Base-by-base conservation (phyloP, 2,888 invertebrate species). In the Pachymerium ferrugineum region DNA sequence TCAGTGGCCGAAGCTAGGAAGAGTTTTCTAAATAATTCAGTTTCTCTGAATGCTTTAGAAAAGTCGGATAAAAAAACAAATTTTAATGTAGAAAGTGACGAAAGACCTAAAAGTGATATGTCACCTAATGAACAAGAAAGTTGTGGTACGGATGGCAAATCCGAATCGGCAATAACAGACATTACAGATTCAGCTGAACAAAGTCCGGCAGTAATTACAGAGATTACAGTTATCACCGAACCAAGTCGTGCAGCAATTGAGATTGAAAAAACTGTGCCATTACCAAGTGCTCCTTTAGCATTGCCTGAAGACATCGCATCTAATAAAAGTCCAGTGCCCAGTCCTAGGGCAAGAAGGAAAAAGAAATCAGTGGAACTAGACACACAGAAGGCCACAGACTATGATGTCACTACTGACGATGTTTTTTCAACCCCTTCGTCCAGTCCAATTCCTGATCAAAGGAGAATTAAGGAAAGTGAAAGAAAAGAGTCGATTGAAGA, bases 1-100 rank as follows among this genome's bases (percentile, higher is more conserved):
- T 33, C 72, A 6, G 73, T 67, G 12, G 68, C 74, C 22, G 33
- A 42, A 33, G 74, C 74, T n/a, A 73, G 74, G n/a, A 71, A 33
- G 38, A 35, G 8, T 4, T 71, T 71, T 69, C 8, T 69, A 3
- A 5, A 22, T 6, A 22, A 16, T 2, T 1, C 1, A 5, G 47
- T 47, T 47, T 47, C 19, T 1, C 6, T 22, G 3, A 22, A 47
- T n/a, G 8, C n/a, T n/a, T n/a, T 16, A 47, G 19, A 16, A 1
- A 47, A 47, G 5, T 16, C 8, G 16, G 22, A 47, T 19, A 47
- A 6, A 16, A 47, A 47, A 8, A 54, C 22, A 12, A 25, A 8
- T 22, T 54, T 54, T 54, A 6, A 54, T n/a, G n/a, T 8, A 19
- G n/a, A 47, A 25, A 22, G 28, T 3, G 22, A 54, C 6, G 25